These are phyloP conservation scores for Rhinoptilus africanus DNA, from an alignment of 2,113 vertebrate genomes.

Conservation along the genomic window DNA sequence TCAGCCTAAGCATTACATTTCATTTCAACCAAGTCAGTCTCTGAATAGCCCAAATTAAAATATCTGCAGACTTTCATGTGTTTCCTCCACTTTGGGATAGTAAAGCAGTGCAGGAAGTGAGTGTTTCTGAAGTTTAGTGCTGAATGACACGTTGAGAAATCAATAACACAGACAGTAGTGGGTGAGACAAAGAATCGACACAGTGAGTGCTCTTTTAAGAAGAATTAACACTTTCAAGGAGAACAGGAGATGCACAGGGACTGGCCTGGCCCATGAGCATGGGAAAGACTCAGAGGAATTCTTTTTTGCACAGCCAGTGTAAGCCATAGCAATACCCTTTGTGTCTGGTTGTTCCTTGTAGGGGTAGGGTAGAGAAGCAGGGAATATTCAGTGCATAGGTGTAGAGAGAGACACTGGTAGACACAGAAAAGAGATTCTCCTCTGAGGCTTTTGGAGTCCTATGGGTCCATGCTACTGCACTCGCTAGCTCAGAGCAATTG, in stretches of 20 bases:
- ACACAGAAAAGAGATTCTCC: not conserved
- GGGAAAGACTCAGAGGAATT: not conserved
- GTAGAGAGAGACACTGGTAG: not conserved
- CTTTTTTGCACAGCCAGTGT: not conserved
- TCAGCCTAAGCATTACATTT: constrained; percentile 36
- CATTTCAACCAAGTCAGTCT: constrained; percentile 43
- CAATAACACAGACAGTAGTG: constrained; percentile 10
- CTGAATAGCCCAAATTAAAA: constrained; percentile 31
- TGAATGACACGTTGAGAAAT: constrained; percentile 30
- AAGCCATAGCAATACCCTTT: not conserved
- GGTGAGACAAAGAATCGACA: constrained; percentile 26
- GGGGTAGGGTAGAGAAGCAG: not conserved
- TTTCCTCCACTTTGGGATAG: constrained; percentile 25
- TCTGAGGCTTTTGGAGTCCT: not conserved
- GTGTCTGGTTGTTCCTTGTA: not conserved
- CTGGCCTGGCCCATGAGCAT: not conserved
- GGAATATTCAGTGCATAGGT: not conserved
- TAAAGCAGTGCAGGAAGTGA: constrained; percentile 43
- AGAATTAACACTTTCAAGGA: constrained; percentile 49
- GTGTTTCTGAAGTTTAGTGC: constrained; percentile 49
- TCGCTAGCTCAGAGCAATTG: not conserved
- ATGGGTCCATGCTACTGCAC: not conserved
- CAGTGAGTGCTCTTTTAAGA: not conserved
- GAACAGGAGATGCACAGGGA: not conserved
- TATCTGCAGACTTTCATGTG: constrained; percentile 12